Base-by-base conservation (phyloP, 1,140 invertebrate genomes). In the Odontomachus brunneus region DNA sequence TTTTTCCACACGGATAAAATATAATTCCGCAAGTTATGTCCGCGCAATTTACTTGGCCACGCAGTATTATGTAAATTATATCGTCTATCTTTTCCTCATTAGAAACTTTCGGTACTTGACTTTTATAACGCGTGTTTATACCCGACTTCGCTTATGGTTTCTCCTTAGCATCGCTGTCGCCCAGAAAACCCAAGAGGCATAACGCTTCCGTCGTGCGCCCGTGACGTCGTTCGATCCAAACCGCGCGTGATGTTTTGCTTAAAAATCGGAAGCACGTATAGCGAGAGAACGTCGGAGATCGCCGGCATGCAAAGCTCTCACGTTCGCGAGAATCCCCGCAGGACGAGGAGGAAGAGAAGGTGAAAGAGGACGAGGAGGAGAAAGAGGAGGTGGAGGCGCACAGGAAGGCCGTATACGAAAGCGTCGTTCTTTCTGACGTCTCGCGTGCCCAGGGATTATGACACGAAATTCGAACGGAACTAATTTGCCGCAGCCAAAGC, bases 401-500 rank as follows among this genome's bases (percentile, higher is more conserved):
- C 44, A 14, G 22, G 48, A 78, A 24, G 38, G 24, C 44, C 38
- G 26, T 74, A 60, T 51, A 63, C 44, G 26, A n/a, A n/a, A 53
- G n/a, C 49, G 49, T 38, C 49, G 49, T 78, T 78, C 74, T 78
- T 78, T 78, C 62, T 26, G 60, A 76, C 26, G 19, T 76, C 19
- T 76, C 74, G 74, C 74, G 63, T 69, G 75, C 19, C 17, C 75
- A 44, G 49, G 63, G 63, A 66, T 76, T 66, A 44, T 62, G 74
- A 67, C 62, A 44, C 29, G 75, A 78, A 74, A 67, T 78, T 78
- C 63, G 75, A 78, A 78, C 51, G 75, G 63, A 78, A 78, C 51
- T 78, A 78, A 78, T 78, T 67, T 57, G 17, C 49, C 60, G 59
- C 44, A 14, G 12, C 3, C 15, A 7, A 44, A 44, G 9, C 38